These are phyloP conservation scores for Salpingus planirostris DNA, from an alignment of 2,888 invertebrate species.

Conservation along the genomic window DNA sequence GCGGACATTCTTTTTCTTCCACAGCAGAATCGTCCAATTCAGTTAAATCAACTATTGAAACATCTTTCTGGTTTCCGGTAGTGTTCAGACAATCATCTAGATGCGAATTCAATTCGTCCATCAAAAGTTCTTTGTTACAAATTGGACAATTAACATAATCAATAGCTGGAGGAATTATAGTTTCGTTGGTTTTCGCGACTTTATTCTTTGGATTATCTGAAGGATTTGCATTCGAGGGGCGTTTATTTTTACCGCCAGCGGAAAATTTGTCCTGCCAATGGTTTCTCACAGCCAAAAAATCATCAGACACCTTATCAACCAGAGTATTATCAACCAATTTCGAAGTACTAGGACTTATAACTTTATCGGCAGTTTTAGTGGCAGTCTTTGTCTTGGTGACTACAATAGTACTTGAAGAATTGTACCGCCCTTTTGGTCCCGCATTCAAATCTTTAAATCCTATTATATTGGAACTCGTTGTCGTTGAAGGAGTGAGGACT, in stretches of 20 bases:
- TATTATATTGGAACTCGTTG: slow-evolving; percentile 16
- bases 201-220: too few species aligned
- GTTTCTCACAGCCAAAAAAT: slow-evolving; percentile 34
- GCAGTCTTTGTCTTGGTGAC: slow-evolving; percentile 17
- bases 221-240: background rate
- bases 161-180: slow-evolving; percentile 3
- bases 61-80: slow-evolving; percentile 1
- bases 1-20: slow-evolving; percentile 40
- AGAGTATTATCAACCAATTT: slow-evolving; percentile 2
- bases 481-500: slow-evolving; percentile 27
- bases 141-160: slow-evolving; percentile 35
- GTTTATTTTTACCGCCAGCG: slow-evolving; percentile 7
- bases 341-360: slow-evolving; percentile 1
- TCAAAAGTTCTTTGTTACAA: slow-evolving; percentile 29
- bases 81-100: slow-evolving; percentile 7
- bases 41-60: slow-evolving; percentile 8
- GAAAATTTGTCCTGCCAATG: slow-evolving; percentile 39
- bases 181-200: slow-evolving; percentile 4
- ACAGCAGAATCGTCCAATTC: slow-evolving; percentile 7
- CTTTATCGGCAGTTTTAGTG: slow-evolving; percentile 1
- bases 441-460: slow-evolving; percentile 10
- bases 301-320: slow-evolving; percentile 8
- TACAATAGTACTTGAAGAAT: slow-evolving; percentile 23
- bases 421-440: slow-evolving; percentile 3
- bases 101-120: slow-evolving; percentile 6